Base-by-base conservation (phyloP, 2,113 vertebrate species). In the Pimephales promelas region DNA sequence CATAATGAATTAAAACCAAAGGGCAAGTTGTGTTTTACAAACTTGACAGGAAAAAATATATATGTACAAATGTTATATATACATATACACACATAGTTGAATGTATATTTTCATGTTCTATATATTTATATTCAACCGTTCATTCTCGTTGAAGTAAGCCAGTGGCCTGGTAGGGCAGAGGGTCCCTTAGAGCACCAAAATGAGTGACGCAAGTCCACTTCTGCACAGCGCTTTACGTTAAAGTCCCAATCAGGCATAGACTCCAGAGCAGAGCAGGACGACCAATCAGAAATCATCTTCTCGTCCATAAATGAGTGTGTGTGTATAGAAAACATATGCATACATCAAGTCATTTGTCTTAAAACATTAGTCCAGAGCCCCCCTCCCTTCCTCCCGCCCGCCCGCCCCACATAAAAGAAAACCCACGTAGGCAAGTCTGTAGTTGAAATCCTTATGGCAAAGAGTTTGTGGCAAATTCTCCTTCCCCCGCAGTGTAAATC, bases 71-170 rank as follows among this genome's bases (percentile, higher is more conserved):
- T 86, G 87, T 88, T 84, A 83, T 86, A 87, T 87, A 85, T 79
- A 89, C 80, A 88, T 81, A 88, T 88, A 88, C 81, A 88, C 85
- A 86, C 80, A 84, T 75, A 86, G 81, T 34, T 83, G 85, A 86
- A 86, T 83, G 87, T 85, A 87, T 85, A 87, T 85, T 64, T 85
- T 68, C 72, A 83, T 71, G 72, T 79, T 86, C 85, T 84, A 82
- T 86, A 79, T 80, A 78, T 72, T 66, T 83, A 54, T 81, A 83
- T 62, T 84, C 79, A 95, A 96, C 95, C 95, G 95, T 95, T 96
- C 94, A 95, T 95, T 96, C 95, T 94, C 94, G 95, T 94, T 94
- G 94, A 97, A 96, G 95, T 93, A 94, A 94, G 91, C 94, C 90
- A 90, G 89, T 91, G 95, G 94, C 94, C 94, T 95, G 93, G 93